Base-by-base conservation (phyloP, 2,113 vertebrate genomes). In the Mormoops blainvillei region DNA sequence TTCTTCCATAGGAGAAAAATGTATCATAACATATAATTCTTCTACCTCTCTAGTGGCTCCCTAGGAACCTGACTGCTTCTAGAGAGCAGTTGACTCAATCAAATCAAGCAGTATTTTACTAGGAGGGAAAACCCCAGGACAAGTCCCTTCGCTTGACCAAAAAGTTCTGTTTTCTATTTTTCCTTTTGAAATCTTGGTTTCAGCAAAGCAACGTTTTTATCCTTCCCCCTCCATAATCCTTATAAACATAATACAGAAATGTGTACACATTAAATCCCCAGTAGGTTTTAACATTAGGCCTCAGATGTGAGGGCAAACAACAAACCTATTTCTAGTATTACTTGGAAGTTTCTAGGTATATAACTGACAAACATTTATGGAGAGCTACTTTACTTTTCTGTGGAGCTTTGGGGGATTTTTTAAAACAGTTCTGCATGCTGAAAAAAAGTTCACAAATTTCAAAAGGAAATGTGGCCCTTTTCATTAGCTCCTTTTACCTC, bases 401-500 rank as follows among this genome's bases (percentile, higher is more conserved):
- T 73, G 31, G 26, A 92, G 83, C 4, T 95, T 92, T 70, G 26
- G 28, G 54, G 31, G 31, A 9, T 18, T 77, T 95, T 96, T 87
- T 87, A 94, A 24, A 89, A 68, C 19, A 95, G 85, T 97, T 96
- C 95, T 97, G 4, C 78, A 97, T 43, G 71, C 87, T 95, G 87
- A 98, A 98, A 97, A 94, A 98, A 97, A 97, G 93, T 97, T 98
- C 94, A 93, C 83, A 84, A 85, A 95, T 91, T 97, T 97, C 84
- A 83, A 97, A 96, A 96, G 97, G 94, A 96, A 98, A 93, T 31
- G 38, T 93, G 98, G 96, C 94, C 97, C 94, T 96, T 97, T 98
- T 98, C 97, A 97, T 98, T 98, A 97, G 98, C 97, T 98, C 58
- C 7, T 94, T 98, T 98, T 98, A 97, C 98, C 98, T 98, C 96